Evolutionary conservation across 2,113 vertebrate species (phyloP), one percentile per base, ranked within the genome.

Genomic region (Garra rufa): DNA sequence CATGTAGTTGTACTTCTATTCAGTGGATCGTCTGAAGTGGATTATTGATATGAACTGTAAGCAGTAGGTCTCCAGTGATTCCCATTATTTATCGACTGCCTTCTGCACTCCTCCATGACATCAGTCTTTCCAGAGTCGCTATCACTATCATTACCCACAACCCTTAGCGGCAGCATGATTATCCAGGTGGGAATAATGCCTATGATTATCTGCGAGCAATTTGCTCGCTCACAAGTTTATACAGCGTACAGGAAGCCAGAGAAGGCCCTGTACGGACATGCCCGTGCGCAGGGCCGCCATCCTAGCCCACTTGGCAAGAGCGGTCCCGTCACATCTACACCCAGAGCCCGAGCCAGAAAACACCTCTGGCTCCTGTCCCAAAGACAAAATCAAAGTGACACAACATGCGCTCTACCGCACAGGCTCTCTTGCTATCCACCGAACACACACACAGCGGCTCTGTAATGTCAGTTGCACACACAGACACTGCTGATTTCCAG

Each of bases 121-220:
- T 93, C 90, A 93, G 82, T 87, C 87, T 92, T 92, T 92, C 89
- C 92, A 91, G 84, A 86, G 86, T 84, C 89, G 86, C 91, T 90
- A 92, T 93, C 89, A 19, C 83, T 81, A 28, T 84, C 89, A 73
- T 90, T 90, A 89, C 86, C 91, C 89, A 87, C 84, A 92, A 90
- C 82, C 57, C 88, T 88, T 46, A 87, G 88, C 84, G 52, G 50
- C 85, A 77, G 82, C 76, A 82, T 82, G 86, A 90, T 91, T 92
- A 94, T 93, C 93, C 92, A 88, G 88, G 85, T 65, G 87, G 89
- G 88, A 87, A 91, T 89, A 88, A 11, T 78, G 89, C 87, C 90
- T 81, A 38, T 76, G 88, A 91, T 89, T 85, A 87, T 87, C 79
- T 83, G 61, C 28, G 43, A 67, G 73, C 77, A 79, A 73, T 24